Base-by-base conservation (phyloP, 1,140 invertebrate genomes). In the Gerris buenoi region DNA sequence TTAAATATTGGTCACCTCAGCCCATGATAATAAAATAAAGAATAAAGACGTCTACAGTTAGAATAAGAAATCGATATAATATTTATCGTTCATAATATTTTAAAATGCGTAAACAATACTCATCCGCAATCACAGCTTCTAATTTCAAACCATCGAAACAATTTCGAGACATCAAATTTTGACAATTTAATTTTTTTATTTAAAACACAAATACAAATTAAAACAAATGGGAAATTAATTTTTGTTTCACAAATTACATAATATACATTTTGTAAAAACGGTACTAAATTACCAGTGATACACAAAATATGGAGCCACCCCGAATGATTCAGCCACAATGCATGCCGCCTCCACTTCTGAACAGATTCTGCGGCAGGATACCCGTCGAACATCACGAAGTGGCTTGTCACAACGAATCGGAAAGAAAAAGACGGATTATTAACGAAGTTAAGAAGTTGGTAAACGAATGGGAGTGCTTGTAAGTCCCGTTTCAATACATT, bases 301-400 rank as follows among this genome's bases (percentile, higher is more conserved):
- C 33, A 46, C n/a, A n/a, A n/a, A n/a, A 46, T 10, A 46, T 46
- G 33, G 33, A 46, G 18, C 33, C 33, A 18, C 33, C 33, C 5
- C 5, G 33, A 46, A 18, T 46, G 18, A 18, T 46, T 5, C 5
- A 29, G 63, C 14, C 18, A 60, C 23, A 25, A 22, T 60, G 58
- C 23, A 22, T 14, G 23, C 65, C 46, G n/a, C 56, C 65, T 1
- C 27, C 29, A n/a, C 2, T 29, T 13, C 2, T 60, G 14, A 66
- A 66, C 65, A 65, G 61, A 27, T 69, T 66, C 27, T 57, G 60
- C n/a, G 68, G 68, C 1, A 63, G 56, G 27, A 28, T 69, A 13
- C 68, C 68, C 1, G n/a, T n/a, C 14, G 33, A 61, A 25, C 68
- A 69, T 29, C 33, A 66, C 22, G 64, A 58, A 63, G 25, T 25